Conservation (phyloP, 1,140 invertebrate species). For the Rhyzopertha dominica region DNA sequence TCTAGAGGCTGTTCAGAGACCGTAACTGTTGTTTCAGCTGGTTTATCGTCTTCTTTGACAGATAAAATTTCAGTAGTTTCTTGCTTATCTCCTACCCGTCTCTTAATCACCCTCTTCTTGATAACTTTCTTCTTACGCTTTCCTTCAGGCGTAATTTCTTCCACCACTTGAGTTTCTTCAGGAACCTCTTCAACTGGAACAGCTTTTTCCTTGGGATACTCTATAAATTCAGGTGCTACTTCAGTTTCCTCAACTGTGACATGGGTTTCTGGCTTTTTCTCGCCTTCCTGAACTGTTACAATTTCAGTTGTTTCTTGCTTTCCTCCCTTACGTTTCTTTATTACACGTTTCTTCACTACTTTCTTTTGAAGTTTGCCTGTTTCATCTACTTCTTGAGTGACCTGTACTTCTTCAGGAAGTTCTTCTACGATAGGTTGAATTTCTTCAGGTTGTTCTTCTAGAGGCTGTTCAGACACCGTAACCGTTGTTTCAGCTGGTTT, state of each 20-base stretch:
- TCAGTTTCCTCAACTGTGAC: slow-evolving; percentile 33
- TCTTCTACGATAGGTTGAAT: slow-evolving; percentile 31
- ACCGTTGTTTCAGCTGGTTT: slow-evolving; percentile 41
- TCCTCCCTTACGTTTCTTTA: slow-evolving; percentile 41
- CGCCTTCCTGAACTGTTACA: slow-evolving; percentile 49
- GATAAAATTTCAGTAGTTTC: slow-evolving; percentile 45
- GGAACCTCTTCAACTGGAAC: slow-evolving; percentile 25
- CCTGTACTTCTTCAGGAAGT: slow-evolving; percentile 41
- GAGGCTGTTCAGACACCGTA: slow-evolving; percentile 14
- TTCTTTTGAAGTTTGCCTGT: slow-evolving; percentile 40
- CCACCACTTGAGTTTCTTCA: slow-evolving; percentile 20
- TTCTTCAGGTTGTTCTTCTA: slow-evolving; percentile 20
- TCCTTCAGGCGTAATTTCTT: slow-evolving; percentile 34
- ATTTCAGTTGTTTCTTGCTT: slow-evolving; percentile 49
- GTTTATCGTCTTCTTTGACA: slow-evolving; percentile 32
- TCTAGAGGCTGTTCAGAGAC: slow-evolving; percentile 31
- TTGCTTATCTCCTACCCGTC: slow-evolving; percentile 38
- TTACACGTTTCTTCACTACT: slow-evolving; percentile 37
- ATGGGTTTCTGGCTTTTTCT: slow-evolving; percentile 43
- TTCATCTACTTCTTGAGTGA: slow-evolving; percentile 41
- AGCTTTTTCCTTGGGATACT: no score
- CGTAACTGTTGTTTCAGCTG: slow-evolving; percentile 21
- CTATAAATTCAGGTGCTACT: slow-evolving; percentile 18
- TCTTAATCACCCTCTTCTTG: slow-evolving; percentile 46
- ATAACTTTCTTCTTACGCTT: slow-evolving; percentile 38